phyloP scores from a whole-genome alignment of 1,140 invertebrate species.

The Drosophila neocordata region DNA sequence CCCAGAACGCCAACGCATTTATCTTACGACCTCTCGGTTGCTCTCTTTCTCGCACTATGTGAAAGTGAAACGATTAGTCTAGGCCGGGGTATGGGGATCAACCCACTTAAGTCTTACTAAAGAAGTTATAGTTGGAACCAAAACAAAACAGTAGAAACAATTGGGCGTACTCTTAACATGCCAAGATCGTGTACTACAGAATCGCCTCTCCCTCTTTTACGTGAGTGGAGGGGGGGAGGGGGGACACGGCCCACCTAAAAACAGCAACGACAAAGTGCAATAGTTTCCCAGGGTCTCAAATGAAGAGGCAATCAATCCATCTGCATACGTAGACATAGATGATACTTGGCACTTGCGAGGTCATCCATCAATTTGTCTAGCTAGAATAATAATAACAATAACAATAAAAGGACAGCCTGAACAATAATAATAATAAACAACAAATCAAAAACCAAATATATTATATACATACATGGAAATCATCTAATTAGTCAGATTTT shows the following conservation, averaged over 20 bases:
- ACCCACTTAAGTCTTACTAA: constrained; percentile 61
- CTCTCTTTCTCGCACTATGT: not conserved
- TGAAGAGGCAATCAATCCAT: constrained; percentile 41
- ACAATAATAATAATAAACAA: constrained; percentile 60
- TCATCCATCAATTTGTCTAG: constrained; percentile 68
- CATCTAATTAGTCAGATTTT: constrained; percentile 66
- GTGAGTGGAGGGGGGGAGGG: not conserved
- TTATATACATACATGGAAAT: not conserved
- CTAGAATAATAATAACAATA: constrained; percentile 29
- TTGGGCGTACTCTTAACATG: constrained; percentile 49
- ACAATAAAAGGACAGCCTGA: constrained; percentile 18
- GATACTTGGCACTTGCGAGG: constrained; percentile 46
- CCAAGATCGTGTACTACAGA: constrained; percentile 58
- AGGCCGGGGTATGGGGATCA: constrained; percentile 53
- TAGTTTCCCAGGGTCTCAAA: constrained; percentile 58
- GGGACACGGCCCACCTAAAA: constrained; percentile 44
- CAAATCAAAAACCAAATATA: constrained; percentile 59
- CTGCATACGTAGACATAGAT: constrained; percentile 33
- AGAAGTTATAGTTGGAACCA: constrained; percentile 24
- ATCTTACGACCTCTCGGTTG: constrained; percentile 41
- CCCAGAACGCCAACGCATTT: constrained; percentile 79
- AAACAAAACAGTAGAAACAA: constrained; percentile 31
- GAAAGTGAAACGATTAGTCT: constrained; percentile 60
- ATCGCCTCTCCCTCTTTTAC: no score
- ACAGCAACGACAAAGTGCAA: constrained; percentile 47